Conservation (phyloP, 1,140 invertebrate genomes). For the Venturia canescens region DNA sequence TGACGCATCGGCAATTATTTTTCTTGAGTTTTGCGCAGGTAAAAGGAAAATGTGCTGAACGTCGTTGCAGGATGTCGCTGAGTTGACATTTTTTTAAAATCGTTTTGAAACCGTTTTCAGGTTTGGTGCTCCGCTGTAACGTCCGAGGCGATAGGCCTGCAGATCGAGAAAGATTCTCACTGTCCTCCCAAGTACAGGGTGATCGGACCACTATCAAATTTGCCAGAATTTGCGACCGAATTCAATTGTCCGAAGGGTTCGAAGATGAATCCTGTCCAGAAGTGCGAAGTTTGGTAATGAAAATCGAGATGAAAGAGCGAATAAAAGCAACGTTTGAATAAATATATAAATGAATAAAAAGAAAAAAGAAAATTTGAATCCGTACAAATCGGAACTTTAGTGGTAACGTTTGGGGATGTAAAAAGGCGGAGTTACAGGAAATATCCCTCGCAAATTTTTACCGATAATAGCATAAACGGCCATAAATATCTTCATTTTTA, state of each 20-base stretch:
- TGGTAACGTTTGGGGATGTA: background rate
- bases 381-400: too few relatives aligned
- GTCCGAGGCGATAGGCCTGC: constrained; percentile 84
- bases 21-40: constrained; percentile 96
- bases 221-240: constrained; percentile 90
- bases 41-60: constrained; percentile 46
- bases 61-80: too few relatives aligned
- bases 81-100: constrained; percentile 10
- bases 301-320: background rate
- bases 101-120: constrained; percentile 73
- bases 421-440: background rate
- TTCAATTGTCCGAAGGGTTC: constrained; percentile 89
- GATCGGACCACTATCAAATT: constrained; percentile 92
- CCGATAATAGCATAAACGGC: background rate
- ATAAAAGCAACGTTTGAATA: background rate
- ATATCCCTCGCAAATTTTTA: background rate
- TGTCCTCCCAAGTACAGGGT: constrained; percentile 89
- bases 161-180: constrained; percentile 92
- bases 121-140: constrained; percentile 92
- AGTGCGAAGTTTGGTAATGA: constrained; percentile 94
- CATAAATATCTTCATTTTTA: background rate
- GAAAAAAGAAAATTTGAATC: background rate
- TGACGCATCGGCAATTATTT: constrained; percentile 93
- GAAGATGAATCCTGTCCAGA: constrained; percentile 93
- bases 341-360: background rate